Conservation (phyloP, 2,797 vertebrate genomes). For the Triplophysa yarkandensis region DNA sequence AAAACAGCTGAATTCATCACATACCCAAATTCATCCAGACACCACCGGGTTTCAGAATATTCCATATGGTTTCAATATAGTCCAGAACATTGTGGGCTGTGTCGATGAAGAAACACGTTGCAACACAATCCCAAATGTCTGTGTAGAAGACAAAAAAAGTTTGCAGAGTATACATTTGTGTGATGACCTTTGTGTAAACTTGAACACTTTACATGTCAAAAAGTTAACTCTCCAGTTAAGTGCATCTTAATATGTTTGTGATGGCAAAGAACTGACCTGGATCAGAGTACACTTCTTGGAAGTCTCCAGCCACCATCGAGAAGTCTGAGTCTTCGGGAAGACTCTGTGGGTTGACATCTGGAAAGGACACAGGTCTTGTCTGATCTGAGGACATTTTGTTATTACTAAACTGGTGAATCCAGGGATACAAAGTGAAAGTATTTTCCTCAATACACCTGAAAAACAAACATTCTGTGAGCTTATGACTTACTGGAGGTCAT, state of each 20-base stretch:
- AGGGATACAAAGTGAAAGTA: conserved; percentile 91
- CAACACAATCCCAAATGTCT: conserved; percentile 96
- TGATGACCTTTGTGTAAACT: background rate
- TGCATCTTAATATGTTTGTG: background rate
- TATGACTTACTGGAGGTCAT: background rate
- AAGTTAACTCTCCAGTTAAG: background rate
- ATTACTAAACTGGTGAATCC: conserved; percentile 99
- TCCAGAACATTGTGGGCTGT: conserved; percentile 98
- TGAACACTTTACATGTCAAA: background rate
- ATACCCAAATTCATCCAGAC: conserved; percentile 98
- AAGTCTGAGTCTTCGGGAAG: conserved; percentile 90
- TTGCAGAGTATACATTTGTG: background rate
- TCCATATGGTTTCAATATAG: conserved; percentile 98
- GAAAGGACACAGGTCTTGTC: conserved; percentile 89
- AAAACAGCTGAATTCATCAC: conserved; percentile 49
- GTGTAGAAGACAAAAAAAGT: conserved; percentile 43
- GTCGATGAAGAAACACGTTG: conserved; percentile 98
- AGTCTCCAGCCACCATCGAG: conserved; percentile 99
- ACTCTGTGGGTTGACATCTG: conserved; percentile 93
- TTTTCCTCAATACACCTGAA: conserved; percentile 92
- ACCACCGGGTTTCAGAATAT: conserved; percentile 96
- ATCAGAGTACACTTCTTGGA: conserved; percentile 94
- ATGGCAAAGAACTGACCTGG: conserved; percentile 75
- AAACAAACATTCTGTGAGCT: conserved; percentile 13
- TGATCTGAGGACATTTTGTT: conserved; percentile 94